Conservation (phyloP, 2,797 vertebrate genomes). For the Heterohyrax brucei region DNA sequence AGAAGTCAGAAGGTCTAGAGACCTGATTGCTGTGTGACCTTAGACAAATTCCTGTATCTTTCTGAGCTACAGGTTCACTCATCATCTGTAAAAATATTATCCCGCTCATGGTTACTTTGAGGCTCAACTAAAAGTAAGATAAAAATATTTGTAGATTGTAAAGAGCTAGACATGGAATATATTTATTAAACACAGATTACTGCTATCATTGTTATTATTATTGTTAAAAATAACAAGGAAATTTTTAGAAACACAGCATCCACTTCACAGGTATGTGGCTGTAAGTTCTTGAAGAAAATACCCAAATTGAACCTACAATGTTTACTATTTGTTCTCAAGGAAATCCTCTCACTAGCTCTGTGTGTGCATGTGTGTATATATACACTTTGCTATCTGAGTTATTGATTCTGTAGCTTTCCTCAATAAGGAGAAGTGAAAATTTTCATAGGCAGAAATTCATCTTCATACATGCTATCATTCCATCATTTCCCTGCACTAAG, state of each 20-base stretch:
- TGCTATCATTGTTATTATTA: background rate
- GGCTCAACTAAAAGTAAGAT: constrained; percentile 9
- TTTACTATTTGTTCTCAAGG: constrained; percentile 68
- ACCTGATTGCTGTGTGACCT: background rate
- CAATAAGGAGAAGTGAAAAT: constrained; percentile 66
- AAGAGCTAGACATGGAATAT: background rate
- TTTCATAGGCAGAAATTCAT: constrained; percentile 77
- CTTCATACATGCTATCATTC: background rate
- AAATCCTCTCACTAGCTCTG: constrained; percentile 66
- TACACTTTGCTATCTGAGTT: constrained; percentile 67
- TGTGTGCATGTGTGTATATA: background rate
- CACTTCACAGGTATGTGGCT: background rate
- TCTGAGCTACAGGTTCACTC: background rate
- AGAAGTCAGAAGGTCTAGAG: background rate
- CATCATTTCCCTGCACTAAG: background rate
- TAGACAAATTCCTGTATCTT: constrained; percentile 34
- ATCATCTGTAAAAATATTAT: constrained; percentile 24
- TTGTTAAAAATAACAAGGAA: constrained; percentile 40
- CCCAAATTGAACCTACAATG: background rate
- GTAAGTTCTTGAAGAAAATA: background rate
- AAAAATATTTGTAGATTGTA: constrained; percentile 41
- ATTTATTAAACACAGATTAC: background rate
- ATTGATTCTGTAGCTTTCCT: constrained; percentile 78
- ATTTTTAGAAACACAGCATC: constrained; percentile 33
- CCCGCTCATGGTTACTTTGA: constrained; percentile 16